Conservation (phyloP, 2,113 vertebrate species). For the Caranx melampygus region DNA sequence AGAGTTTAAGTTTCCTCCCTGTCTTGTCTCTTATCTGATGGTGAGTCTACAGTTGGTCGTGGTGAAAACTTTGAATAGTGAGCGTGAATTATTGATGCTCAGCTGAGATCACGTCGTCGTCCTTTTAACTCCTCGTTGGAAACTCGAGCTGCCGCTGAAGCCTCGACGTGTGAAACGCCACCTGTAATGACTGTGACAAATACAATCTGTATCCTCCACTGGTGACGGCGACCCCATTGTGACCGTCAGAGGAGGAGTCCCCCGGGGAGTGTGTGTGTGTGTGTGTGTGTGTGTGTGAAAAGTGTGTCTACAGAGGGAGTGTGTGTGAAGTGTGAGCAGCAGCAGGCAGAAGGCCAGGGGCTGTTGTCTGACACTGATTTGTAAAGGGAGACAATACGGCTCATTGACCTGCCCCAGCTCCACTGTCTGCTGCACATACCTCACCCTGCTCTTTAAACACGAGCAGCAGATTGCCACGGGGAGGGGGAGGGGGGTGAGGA, state of each 20-base stretch:
- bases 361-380: slow-evolving; percentile 87
- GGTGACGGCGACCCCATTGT: slow-evolving; percentile 69
- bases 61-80: background rate
- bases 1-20: too few species aligned
- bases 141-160: slow-evolving; percentile 61
- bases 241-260: slow-evolving; percentile 48
- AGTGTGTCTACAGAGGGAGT: background rate
- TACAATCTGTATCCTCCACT: slow-evolving; percentile 72
- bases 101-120: slow-evolving; percentile 54
- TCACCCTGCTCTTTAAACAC: slow-evolving; percentile 73
- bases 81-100: slow-evolving; percentile 73
- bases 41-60: background rate
- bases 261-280: slow-evolving; percentile 57
- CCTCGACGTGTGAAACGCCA: slow-evolving; percentile 66
- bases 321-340: slow-evolving; percentile 31
- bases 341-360: slow-evolving; percentile 82
- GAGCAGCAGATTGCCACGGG: slow-evolving; percentile 79
- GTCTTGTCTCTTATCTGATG: background rate
- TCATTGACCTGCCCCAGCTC: slow-evolving; percentile 81
- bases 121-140: slow-evolving; percentile 63
- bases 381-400: slow-evolving; percentile 84
- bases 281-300: slow-evolving; percentile 45
- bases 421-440: slow-evolving; percentile 85
- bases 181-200: slow-evolving; percentile 78
- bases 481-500: too few species aligned